These are phyloP conservation scores for Mesocentrotus franciscanus DNA, from an alignment of 53 echinoderm and acorn worm genomes.

Conservation along the genomic window DNA sequence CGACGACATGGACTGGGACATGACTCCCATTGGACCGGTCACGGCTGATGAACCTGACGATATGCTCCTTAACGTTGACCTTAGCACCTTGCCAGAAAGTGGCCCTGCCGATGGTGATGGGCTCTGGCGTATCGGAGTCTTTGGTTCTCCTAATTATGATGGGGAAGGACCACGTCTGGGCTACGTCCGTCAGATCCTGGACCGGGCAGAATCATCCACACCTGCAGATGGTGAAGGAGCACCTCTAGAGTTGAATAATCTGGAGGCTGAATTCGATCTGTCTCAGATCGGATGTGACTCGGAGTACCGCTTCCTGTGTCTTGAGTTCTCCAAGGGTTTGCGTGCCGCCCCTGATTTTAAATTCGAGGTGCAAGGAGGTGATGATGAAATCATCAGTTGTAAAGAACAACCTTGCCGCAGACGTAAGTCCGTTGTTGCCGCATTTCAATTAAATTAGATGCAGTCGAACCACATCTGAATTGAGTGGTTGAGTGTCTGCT, in stretches of 20 bases:
- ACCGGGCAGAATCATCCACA: slow-evolving; percentile 72
- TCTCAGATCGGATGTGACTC: slow-evolving; percentile 83
- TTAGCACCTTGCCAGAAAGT: slow-evolving; percentile 65
- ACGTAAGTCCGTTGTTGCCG: slow-evolving; percentile 72
- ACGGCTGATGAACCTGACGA: slow-evolving; percentile 66
- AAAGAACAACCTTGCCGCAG: slow-evolving; percentile 86
- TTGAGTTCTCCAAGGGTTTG: slow-evolving; percentile 91
- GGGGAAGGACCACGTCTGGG: slow-evolving; percentile 78
- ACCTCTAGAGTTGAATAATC: slow-evolving; percentile 66
- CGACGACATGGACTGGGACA: slow-evolving; percentile 80
- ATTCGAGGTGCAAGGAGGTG: slow-evolving; percentile 70
- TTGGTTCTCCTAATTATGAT: slow-evolving; percentile 75
- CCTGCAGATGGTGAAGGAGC: slow-evolving; percentile 69
- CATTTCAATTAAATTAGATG: background rate
- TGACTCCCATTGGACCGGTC: slow-evolving; percentile 59
- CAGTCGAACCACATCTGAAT: no score
- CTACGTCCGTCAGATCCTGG: slow-evolving; percentile 81
- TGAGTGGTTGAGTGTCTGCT: background rate
- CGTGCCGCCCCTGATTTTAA: slow-evolving; percentile 85
- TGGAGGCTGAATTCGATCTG: slow-evolving; percentile 78
- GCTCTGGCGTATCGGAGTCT: slow-evolving; percentile 91
- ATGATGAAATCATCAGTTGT: slow-evolving; percentile 75
- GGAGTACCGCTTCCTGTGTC: slow-evolving; percentile 84
- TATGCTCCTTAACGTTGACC: slow-evolving; percentile 59
- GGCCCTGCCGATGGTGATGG: slow-evolving; percentile 75